Evolutionary conservation across 2,113 vertebrate species (phyloP), one percentile per base, ranked within the genome.

Genomic region (Zosterops borbonicus): DNA sequence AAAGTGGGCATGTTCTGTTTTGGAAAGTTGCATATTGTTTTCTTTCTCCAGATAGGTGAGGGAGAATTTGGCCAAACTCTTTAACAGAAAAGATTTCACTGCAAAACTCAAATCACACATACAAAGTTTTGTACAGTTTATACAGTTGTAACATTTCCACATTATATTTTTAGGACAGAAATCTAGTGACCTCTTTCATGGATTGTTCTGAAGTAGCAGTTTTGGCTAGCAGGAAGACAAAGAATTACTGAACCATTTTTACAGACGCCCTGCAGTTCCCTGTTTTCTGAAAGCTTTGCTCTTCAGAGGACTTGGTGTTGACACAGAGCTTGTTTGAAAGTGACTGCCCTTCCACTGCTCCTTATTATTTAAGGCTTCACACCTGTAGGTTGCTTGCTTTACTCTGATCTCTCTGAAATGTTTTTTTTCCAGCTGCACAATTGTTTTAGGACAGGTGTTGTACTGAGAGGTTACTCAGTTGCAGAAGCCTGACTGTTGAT

Each of bases 221-320:
- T 82, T 92, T 95, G 55, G 55, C 86, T 84, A 55, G 62, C 86
- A 64, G 44, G 62, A 96, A 93, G 56, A 62, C 59, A 65, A 75
- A 90, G 93, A 97, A 95, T 94, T 98, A 98, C 97, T 98, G 97
- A 98, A 97, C 96, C 83, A 5, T 84, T 89, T 89, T 92, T 97
- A 95, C 76, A 96, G 86, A 92, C 86, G 58, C 92, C 74, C 95
- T 94, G 95, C 94, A 96, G 84, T 94, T 96, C 82, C n/a, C 87
- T 96, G 93, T 97, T 97, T 65, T 96, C 95, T 98, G 96, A 98
- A 98, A 98, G 97, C 97, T 98, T 98, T 97, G 80, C 80, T 91
- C 93, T 97, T 96, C 91, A 89, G 96, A 96, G 91, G 89, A 95
- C 96, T 91, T 90, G 27, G 56, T 97, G 97, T 97, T 95, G 85